Conservation (phyloP, 2,113 vertebrate species). For the Microtus oregoni region DNA sequence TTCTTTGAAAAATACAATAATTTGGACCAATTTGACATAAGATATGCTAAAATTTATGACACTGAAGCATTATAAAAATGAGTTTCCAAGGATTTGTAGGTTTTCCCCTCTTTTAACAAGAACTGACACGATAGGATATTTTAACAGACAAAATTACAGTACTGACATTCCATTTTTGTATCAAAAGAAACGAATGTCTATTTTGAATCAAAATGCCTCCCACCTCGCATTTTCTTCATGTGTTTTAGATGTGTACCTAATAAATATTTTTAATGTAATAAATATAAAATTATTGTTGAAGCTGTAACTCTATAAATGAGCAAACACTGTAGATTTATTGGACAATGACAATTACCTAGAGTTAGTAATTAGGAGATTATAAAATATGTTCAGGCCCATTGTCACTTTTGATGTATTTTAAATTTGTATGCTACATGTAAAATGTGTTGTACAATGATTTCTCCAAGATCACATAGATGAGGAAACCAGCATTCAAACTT, state of each 20-base stretch:
- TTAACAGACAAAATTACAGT: constrained; percentile 15
- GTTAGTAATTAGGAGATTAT: not conserved
- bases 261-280: not conserved
- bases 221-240: not conserved
- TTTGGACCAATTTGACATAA: constrained; percentile 49
- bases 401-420: constrained; percentile 26
- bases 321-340: constrained; percentile 17
- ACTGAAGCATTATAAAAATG: constrained; percentile 60
- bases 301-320: not conserved
- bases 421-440: constrained; percentile 19
- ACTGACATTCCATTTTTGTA: constrained; percentile 37
- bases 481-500: constrained; percentile 1
- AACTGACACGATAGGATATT: constrained; percentile 16
- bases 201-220: not conserved
- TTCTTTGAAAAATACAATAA: constrained; percentile 58
- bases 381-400: constrained; percentile 36
- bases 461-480: not conserved
- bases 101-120: constrained; percentile 40
- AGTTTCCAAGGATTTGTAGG: constrained; percentile 25
- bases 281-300: not conserved
- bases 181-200: constrained; percentile 48
- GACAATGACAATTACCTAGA: not conserved
- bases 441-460: constrained; percentile 10
- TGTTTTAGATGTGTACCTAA: not conserved
- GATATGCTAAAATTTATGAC: constrained; percentile 54